Percentiles rank a stretch among this genome's conserved stretches.
Evolutionary conservation across 2,113 vertebrate species (phyloP).

Genomic region (Leptosomus discolor): DNA sequence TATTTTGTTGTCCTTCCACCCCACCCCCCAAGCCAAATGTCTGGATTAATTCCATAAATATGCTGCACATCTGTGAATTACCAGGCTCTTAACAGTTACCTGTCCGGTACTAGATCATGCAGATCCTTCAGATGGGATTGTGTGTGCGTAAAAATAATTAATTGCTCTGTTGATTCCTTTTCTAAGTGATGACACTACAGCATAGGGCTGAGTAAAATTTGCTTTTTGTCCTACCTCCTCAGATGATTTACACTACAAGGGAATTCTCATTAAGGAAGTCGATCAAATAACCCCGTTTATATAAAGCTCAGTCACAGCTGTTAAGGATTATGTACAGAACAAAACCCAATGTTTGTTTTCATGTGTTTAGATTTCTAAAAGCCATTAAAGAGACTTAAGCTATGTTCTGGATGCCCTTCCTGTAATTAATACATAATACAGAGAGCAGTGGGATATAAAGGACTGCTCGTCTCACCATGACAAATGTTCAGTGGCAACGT

Average conservation of each 20-base stretch:
- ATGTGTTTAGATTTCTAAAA: slow-evolving; percentile 40
- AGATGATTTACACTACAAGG: neutral
- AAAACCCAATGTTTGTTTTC: slow-evolving; percentile 33
- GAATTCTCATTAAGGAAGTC: slow-evolving; percentile 25
- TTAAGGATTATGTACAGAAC: slow-evolving; percentile 25
- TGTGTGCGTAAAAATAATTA: neutral
- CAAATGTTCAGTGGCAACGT: neutral
- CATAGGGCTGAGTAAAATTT: neutral
- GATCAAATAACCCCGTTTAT: neutral
- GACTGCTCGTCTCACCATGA: neutral
- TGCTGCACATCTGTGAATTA: slow-evolving; percentile 16
- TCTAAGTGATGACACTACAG: neutral
- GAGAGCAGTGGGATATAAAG: neutral
- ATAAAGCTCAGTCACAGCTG: slow-evolving; percentile 38
- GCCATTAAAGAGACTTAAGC: neutral
- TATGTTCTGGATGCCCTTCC: slow-evolving; percentile 6
- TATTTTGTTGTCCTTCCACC: neutral
- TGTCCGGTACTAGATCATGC: neutral
- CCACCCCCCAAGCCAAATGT: neutral
- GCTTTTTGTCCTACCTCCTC: neutral
- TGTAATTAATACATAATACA: neutral
- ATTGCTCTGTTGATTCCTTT: slow-evolving; percentile 4
- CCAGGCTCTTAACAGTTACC: neutral
- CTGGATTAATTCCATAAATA: slow-evolving; percentile 26
- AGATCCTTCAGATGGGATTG: neutral